Evolutionary conservation across 1,140 invertebrate species (phyloP).

Genomic region (Neodiprion lecontei): DNA sequence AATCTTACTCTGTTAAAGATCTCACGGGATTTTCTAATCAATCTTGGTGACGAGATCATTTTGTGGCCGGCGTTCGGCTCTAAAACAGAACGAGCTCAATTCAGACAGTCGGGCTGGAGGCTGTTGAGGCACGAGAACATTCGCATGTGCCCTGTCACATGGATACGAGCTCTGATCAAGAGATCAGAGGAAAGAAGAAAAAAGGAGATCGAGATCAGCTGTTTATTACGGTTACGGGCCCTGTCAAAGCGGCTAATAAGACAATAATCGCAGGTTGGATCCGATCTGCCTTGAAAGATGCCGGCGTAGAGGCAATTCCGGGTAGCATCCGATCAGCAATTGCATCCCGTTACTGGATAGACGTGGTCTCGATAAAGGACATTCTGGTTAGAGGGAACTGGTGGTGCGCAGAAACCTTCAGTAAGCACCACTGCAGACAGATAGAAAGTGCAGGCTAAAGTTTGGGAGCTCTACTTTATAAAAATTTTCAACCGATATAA

Average conservation of each 20-base stretch:
- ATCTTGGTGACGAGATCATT: slow-evolving; percentile 22
- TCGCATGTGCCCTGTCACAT: too few species aligned
- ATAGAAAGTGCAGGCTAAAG: neutral
- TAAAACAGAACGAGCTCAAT: slow-evolving; percentile 30
- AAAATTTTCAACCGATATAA: slow-evolving; percentile 17
- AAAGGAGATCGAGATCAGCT: neutral
- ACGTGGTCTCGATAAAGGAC: too few species aligned
- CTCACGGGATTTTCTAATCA: slow-evolving; percentile 6
- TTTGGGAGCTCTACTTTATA: slow-evolving; percentile 11
- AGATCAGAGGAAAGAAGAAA: slow-evolving; percentile 3
- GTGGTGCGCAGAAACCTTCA: slow-evolving; percentile 28
- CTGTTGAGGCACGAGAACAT: slow-evolving; percentile 15
- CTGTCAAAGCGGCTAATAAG: slow-evolving; percentile 17
- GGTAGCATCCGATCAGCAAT: too few species aligned
- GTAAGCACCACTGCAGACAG: slow-evolving; percentile 33
- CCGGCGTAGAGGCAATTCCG: too few species aligned
- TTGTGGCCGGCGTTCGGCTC: slow-evolving; percentile 36
- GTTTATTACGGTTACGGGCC: slow-evolving; percentile 16
- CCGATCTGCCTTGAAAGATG: too few species aligned
- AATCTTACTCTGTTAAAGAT: slow-evolving; percentile 33
- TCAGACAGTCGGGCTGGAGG: slow-evolving; percentile 12
- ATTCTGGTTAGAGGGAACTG: slow-evolving; percentile 30
- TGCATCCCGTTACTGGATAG: too few species aligned
- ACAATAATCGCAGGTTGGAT: slow-evolving; percentile 1
- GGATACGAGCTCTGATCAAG: slow-evolving; percentile 12